These are phyloP conservation scores for Natrix natrix DNA, from an alignment of 2,797 vertebrate genomes.

Conservation along the genomic window DNA sequence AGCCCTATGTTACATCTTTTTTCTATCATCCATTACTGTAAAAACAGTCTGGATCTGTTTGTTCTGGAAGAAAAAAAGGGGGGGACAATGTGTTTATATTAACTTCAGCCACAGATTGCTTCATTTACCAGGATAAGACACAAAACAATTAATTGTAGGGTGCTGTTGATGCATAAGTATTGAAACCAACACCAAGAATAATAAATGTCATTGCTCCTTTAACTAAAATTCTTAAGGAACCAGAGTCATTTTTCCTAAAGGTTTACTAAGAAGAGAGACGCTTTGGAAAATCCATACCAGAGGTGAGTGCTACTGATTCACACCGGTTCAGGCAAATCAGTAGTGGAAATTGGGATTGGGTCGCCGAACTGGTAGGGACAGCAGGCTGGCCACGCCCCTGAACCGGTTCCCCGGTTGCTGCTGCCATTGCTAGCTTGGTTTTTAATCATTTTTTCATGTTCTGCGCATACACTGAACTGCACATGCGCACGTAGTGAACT, in stretches of 20 bases:
- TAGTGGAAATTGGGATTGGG: no score
- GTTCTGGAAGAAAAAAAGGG: rapidly evolving
- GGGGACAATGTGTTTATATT: background rate
- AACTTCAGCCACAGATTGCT: background rate
- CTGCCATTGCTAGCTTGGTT: no score
- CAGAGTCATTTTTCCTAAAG: background rate
- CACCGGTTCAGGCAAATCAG: no score
- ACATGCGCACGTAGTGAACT: no score
- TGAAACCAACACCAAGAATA: background rate
- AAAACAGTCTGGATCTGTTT: rapidly evolving
- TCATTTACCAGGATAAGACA: background rate
- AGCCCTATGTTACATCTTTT: background rate
- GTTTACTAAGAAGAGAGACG: background rate
- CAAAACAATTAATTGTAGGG: background rate
- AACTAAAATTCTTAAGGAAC: rapidly evolving
- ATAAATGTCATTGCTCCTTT: background rate
- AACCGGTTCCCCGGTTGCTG: no score
- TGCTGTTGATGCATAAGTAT: background rate
- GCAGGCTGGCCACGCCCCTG: no score
- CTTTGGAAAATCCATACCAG: background rate
- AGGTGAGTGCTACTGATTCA: no score
- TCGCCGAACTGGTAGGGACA: no score
- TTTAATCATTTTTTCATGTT: no score
- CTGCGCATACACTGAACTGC: no score
- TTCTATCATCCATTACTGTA: background rate